These are phyloP conservation scores for Hyperoplus lanceolatus DNA, from an alignment of 2,797 vertebrate species.

Conservation along the genomic window DNA sequence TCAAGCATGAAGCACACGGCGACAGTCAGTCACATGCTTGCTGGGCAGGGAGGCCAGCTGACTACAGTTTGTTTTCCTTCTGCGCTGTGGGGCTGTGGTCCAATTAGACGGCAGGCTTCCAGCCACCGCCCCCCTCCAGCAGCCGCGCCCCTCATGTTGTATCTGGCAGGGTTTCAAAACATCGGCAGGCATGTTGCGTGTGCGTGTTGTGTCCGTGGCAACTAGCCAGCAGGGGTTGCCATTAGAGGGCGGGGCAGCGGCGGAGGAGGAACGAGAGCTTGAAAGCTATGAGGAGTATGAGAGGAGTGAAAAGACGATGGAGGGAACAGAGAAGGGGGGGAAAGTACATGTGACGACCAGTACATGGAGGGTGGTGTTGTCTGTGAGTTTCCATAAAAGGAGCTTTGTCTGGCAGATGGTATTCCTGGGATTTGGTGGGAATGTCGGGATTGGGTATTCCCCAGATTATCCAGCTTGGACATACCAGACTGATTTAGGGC, in stretches of 20 bases:
- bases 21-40: slow-evolving; percentile 63
- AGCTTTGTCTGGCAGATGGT: slow-evolving; percentile 60
- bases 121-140: slow-evolving; percentile 75
- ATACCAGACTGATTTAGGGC: slow-evolving; percentile 48
- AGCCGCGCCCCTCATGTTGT: slow-evolving; percentile 71
- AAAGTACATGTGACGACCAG: slow-evolving; percentile 29
- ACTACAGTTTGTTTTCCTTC: slow-evolving; percentile 81
- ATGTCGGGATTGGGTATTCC: slow-evolving; percentile 54
- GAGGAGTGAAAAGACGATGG: slow-evolving; percentile 10
- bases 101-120: slow-evolving; percentile 67
- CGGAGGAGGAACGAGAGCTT: slow-evolving; percentile 1
- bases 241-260: slow-evolving; percentile 47
- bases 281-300: slow-evolving; percentile 8
- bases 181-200: slow-evolving; percentile 67
- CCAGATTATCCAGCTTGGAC: slow-evolving; percentile 58
- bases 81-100: slow-evolving; percentile 35
- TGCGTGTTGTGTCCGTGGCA: slow-evolving; percentile 69
- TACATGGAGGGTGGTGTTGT: slow-evolving; percentile 33
- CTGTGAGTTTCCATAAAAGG: slow-evolving; percentile 33
- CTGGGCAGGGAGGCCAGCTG: slow-evolving; percentile 75
- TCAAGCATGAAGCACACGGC: slow-evolving; percentile 31
- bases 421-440: slow-evolving; percentile 48
- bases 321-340: slow-evolving; percentile 13
- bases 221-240: slow-evolving; percentile 66
- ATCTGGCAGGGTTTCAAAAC: slow-evolving; percentile 82